phyloP scores from a whole-genome alignment of 2,797 vertebrate genomes.

The Philypnodon macrostomus region DNA sequence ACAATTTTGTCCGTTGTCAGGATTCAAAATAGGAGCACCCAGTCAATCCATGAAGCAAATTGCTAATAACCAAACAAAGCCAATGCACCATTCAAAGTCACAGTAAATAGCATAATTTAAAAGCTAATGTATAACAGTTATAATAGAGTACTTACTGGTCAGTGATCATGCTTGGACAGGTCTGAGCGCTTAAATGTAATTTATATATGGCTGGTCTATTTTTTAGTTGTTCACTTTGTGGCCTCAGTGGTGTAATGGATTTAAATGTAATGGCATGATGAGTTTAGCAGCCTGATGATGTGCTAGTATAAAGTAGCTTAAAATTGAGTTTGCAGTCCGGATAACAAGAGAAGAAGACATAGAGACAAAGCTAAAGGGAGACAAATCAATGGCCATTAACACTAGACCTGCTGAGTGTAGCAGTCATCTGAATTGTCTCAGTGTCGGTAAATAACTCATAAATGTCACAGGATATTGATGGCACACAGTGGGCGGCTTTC shows the following conservation, averaged over 20 bases:
- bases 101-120: neutral
- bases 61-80: too few relatives aligned
- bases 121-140: constrained; percentile 7
- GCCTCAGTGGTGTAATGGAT: constrained; percentile 8
- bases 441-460: constrained; percentile 28
- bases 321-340: constrained; percentile 22
- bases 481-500: neutral
- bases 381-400: constrained; percentile 48
- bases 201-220: neutral
- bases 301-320: neutral
- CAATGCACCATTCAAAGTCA: too few relatives aligned
- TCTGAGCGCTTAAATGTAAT: neutral
- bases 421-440: constrained; percentile 27
- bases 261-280: neutral
- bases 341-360: constrained; percentile 37
- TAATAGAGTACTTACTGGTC: constrained; percentile 15
- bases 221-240: constrained; percentile 2
- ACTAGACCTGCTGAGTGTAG: neutral
- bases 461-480: constrained; percentile 41
- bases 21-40: too few relatives aligned
- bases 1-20: too few relatives aligned
- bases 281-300: constrained; percentile 11
- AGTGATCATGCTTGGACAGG: constrained; percentile 24
- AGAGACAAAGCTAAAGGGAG: constrained; percentile 15
- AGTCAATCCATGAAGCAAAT: too few relatives aligned